Percentiles rank a stretch among this genome's conserved stretches.
Conservation (phyloP, 2,797 vertebrate species). For the Tinamus major region DNA sequence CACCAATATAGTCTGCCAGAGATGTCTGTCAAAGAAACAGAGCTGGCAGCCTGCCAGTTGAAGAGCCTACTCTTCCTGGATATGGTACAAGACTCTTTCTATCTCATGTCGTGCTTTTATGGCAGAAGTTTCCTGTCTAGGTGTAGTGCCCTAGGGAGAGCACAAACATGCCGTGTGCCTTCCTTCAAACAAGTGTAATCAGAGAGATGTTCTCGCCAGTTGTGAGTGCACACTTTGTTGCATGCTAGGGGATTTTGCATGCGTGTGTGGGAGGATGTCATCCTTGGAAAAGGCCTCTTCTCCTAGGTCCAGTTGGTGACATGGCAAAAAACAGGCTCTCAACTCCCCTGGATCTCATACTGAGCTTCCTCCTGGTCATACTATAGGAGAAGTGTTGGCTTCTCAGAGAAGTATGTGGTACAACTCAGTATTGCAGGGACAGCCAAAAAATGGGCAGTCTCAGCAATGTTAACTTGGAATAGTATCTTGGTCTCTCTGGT, state of each 20-base stretch:
- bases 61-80: background rate
- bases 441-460: background rate
- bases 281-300: background rate
- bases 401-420: background rate
- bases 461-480: background rate
- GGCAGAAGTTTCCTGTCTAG: background rate
- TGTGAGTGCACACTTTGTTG: background rate
- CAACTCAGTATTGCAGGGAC: background rate
- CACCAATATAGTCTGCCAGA: slow-evolving; percentile 22
- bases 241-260: background rate
- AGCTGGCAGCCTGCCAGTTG: background rate
- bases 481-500: background rate
- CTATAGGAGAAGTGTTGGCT: background rate
- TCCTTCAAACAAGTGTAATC: background rate
- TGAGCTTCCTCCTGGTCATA: background rate
- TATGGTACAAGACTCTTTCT: background rate
- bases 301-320: background rate
- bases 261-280: background rate
- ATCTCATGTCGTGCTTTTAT: background rate
- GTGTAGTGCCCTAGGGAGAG: background rate
- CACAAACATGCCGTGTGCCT: background rate
- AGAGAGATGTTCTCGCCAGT: background rate
- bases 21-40: background rate
- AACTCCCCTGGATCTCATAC: background rate
- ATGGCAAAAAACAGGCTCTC: background rate